phyloP scores from a whole-genome alignment of 2,113 vertebrate genomes.

The Otis tarda region DNA sequence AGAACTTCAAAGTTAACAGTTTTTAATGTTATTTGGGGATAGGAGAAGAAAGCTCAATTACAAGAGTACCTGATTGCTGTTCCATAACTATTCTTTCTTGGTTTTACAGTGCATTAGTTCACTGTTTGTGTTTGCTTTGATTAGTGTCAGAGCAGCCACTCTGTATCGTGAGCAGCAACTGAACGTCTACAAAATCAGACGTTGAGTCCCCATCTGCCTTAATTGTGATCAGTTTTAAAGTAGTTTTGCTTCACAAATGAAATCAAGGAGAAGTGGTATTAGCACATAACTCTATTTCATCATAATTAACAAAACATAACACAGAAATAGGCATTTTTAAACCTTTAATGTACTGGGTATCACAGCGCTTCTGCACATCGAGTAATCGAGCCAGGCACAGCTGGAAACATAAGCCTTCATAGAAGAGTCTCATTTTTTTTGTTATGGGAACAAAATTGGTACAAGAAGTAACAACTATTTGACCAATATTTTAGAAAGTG shows the following conservation, averaged over 20 bases:
- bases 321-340: not conserved
- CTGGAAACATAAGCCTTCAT: not conserved
- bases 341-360: not conserved
- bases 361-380: not conserved
- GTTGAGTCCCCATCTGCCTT: not conserved
- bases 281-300: not conserved
- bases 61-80: not conserved
- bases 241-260: not conserved
- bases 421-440: not conserved
- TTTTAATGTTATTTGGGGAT: not conserved
- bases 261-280: not conserved
- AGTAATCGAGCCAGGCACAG: not conserved
- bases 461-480: not conserved
- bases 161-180: not conserved
- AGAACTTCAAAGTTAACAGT: not conserved
- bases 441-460: not conserved
- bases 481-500: not conserved
- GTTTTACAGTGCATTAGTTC: not conserved
- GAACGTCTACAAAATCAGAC: not conserved
- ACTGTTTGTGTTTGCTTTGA: not conserved
- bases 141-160: not conserved
- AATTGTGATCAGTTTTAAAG: not conserved
- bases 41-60: not conserved
- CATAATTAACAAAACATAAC: not conserved
- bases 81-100: not conserved